A percentile compares a stretch with the other conserved stretches of the same genome.
Conservation (phyloP, 1,140 invertebrate genomes). For the Planococcus citri region DNA sequence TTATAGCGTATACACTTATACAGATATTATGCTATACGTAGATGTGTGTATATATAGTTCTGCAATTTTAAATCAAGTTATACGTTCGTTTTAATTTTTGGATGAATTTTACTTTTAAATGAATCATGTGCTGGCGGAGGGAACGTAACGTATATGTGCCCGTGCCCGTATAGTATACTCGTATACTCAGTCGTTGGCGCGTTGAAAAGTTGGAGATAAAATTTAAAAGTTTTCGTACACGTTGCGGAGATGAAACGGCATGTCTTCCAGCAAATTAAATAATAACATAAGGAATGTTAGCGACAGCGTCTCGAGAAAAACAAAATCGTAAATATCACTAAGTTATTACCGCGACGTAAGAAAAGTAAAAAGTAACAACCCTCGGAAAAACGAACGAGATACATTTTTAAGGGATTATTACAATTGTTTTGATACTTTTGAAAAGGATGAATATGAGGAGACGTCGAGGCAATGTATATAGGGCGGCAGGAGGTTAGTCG, state of each 20-base stretch:
- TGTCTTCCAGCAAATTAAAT: conserved; percentile 12
- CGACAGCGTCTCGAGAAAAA: conserved; percentile 14
- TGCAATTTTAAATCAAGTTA: neutral
- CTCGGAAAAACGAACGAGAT: neutral
- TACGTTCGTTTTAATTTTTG: neutral
- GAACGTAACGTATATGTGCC: neutral
- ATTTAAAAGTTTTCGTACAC: neutral
- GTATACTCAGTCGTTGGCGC: neutral
- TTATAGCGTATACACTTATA: too few relatives aligned
- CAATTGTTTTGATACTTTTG: conserved; percentile 15
- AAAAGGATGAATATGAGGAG: neutral
- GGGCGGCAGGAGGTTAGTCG: conserved; percentile 1
- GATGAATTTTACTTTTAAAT: neutral
- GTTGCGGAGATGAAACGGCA: neutral
- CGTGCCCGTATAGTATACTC: too few relatives aligned
- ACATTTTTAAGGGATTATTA: conserved; percentile 15
- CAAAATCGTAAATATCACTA: conserved; percentile 19
- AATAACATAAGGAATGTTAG: conserved; percentile 18
- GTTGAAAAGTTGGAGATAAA: neutral
- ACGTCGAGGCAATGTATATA: neutral
- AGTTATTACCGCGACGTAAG: conserved; percentile 15
- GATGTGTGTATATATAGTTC: too few relatives aligned
- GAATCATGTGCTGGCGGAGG: neutral
- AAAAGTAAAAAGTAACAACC: conserved; percentile 7
- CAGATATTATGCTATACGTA: too few relatives aligned